Evolutionary conservation across 2,113 vertebrate species (phyloP).

Genomic region (Chrysemys picta): DNA sequence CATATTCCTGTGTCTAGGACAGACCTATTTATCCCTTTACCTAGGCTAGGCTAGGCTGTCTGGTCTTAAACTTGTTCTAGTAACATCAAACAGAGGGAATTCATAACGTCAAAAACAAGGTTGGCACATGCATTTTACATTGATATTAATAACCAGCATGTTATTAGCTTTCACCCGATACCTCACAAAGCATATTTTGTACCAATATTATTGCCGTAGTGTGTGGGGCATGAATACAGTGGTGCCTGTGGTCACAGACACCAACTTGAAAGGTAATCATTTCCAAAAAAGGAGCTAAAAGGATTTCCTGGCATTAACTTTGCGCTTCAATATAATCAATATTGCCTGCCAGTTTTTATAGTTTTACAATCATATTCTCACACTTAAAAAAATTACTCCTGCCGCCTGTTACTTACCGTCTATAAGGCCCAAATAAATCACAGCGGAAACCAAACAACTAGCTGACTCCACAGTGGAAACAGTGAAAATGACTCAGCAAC

Average conservation of each 20-base stretch:
- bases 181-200: background rate
- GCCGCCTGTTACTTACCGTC: slow-evolving; percentile 64
- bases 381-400: slow-evolving; percentile 30
- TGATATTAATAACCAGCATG: background rate
- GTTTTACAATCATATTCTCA: background rate
- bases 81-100: too few relatives aligned
- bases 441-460: slow-evolving; percentile 44
- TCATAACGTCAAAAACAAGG: background rate
- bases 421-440: slow-evolving; percentile 63
- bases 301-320: background rate
- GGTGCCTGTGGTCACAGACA: background rate
- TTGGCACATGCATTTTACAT: background rate
- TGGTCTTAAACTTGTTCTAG: too few relatives aligned
- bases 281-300: background rate
- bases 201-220: background rate
- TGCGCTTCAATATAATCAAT: rapidly evolving
- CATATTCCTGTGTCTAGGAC: background rate
- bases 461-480: slow-evolving; percentile 52
- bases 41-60: too few relatives aligned
- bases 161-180: background rate
- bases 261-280: background rate
- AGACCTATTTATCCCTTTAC: too few relatives aligned
- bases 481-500: slow-evolving; percentile 74
- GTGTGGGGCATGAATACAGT: background rate
- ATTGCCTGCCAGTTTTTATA: background rate